Conservation (phyloP, 2,888 invertebrate genomes). For the Tanytarsus gracilentus region DNA sequence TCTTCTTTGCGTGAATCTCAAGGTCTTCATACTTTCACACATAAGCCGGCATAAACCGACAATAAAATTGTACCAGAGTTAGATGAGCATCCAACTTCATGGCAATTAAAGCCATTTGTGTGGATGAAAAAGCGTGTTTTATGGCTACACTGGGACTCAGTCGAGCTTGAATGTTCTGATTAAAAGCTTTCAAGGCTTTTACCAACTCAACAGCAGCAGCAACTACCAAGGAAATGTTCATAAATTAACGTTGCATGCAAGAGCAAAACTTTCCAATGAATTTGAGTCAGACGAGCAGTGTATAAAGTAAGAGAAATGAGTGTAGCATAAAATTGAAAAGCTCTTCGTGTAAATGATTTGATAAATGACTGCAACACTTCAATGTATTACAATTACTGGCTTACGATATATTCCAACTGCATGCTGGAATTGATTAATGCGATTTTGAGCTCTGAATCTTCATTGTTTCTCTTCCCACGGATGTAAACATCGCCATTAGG, state of each 20-base stretch:
- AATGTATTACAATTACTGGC: background rate
- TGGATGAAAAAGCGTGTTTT: too few species aligned
- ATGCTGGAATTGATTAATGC: background rate
- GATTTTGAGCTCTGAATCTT: background rate
- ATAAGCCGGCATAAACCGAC: too few species aligned
- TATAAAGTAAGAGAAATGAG: slow-evolving; percentile 6
- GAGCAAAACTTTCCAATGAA: too few species aligned
- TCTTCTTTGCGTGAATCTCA: too few species aligned
- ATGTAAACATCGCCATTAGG: too few species aligned
- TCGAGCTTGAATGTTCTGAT: background rate
- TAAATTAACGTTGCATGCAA: background rate
- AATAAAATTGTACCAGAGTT: too few species aligned
- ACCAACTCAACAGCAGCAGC: background rate
- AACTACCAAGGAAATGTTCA: background rate
- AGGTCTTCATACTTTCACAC: too few species aligned
- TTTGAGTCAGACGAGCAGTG: too few species aligned
- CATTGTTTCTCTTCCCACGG: too few species aligned
- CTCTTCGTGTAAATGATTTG: slow-evolving; percentile 12
- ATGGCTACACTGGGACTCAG: too few species aligned
- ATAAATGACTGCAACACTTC: background rate
- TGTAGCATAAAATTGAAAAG: slow-evolving; percentile 13
- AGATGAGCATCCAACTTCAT: too few species aligned
- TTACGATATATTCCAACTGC: background rate
- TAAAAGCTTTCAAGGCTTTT: slow-evolving; percentile 8
- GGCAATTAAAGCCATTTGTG: too few species aligned